Base-by-base conservation (phyloP, 2,888 invertebrate species). In the Acrobasis repandana region DNA sequence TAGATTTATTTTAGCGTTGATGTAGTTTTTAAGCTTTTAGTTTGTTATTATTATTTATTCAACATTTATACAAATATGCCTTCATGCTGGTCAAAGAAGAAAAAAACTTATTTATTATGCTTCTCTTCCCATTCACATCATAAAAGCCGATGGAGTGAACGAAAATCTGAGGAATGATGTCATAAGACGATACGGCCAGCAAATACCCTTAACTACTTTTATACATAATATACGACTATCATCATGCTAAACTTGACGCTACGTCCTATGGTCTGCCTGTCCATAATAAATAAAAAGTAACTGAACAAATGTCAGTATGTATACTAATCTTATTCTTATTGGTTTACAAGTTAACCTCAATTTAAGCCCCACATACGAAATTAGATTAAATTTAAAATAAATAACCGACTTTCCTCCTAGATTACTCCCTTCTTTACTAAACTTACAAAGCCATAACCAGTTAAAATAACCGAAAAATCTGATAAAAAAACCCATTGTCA, bases 401-500 rank as follows among this genome's bases (percentile, higher is more conserved):
- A 2, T 43, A 43, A 11, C 43, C n/a, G 3, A 14, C 43, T 10
- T n/a, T 43, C 14, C 43, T 11, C 11, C 28, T 28, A 5, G 6
- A 5, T 28, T 5, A 20, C 6, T 28, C 28, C 6, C 28, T 28
- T 6, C 28, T 28, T 28, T 38, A 10, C 43, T 14, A 43, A 10
- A 38, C 6, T n/a, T n/a, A 2, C 43, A 43, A 43, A 43, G n/a
- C n/a, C 43, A 43, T 43, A 2, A n/a, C n/a, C 43, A 43, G 1
- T 43, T 14, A 15, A 51, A 34, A 33, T n/a, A 33, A n/a, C 50
- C 34, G 9, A 16, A 34, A 36, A 52, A 52, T 52, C 16, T 9
- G 16, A 52, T 52, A 52, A 52, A 36, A n/a, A 52, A 36, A 10
- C 11, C 36, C 52, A 52, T 52, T 36, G 50, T n/a, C 16, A 15